Percentiles rank a stretch among this genome's conserved stretches.
Conservation (phyloP, 2,797 vertebrate species). For the Artibeus jamaicensis region DNA sequence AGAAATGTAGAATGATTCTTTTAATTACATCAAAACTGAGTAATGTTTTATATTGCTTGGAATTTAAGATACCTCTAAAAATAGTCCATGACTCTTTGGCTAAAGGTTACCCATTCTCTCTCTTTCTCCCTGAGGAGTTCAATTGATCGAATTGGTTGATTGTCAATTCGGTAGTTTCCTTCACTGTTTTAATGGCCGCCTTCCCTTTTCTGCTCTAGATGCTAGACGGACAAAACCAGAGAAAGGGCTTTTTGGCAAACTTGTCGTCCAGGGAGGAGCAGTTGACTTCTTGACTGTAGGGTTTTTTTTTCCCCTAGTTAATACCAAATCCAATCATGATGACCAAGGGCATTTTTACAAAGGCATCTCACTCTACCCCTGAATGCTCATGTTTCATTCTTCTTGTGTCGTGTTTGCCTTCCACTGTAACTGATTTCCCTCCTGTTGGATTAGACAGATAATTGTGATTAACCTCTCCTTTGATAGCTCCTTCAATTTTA, state of each 20-base stretch:
- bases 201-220: background rate
- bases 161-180: background rate
- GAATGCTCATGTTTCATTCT: background rate
- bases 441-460: background rate
- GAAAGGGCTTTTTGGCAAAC: background rate
- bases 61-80: slow-evolving; percentile 37
- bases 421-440: background rate
- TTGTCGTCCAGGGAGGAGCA: background rate
- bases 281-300: background rate
- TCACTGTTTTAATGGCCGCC: background rate
- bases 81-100: background rate
- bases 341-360: background rate
- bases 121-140: background rate
- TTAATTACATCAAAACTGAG: slow-evolving; percentile 18
- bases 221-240: background rate
- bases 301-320: slow-evolving; percentile 12
- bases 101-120: background rate
- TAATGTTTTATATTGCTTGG: slow-evolving; percentile 11
- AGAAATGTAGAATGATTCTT: slow-evolving; percentile 43
- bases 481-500: background rate
- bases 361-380: background rate
- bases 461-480: background rate
- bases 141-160: background rate
- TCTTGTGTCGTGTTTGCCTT: background rate
- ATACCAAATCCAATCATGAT: slow-evolving; percentile 28